These are phyloP conservation scores for Bos indicus DNA, from an alignment of 2,113 vertebrate genomes.

Conservation along the genomic window DNA sequence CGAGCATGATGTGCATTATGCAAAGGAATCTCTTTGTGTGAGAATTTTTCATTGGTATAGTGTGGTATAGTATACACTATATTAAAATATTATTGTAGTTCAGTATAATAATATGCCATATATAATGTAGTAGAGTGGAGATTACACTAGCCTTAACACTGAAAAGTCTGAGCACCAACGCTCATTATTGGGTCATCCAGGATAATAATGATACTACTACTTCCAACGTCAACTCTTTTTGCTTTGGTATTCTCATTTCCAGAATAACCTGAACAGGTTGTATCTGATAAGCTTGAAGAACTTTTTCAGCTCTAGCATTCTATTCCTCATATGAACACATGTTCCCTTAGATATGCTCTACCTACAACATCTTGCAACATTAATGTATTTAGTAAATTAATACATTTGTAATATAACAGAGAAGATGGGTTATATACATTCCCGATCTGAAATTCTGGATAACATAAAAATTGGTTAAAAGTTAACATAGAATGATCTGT, in stretches of 20 bases:
- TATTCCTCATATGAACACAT: background rate
- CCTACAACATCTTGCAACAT: background rate
- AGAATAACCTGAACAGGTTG: background rate
- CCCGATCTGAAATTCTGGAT: background rate
- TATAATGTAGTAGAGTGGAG: background rate
- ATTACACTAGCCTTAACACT: background rate
- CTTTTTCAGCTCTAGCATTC: background rate
- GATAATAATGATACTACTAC: background rate
- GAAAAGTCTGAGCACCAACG: background rate
- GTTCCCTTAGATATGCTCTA: background rate
- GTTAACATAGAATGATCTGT: background rate
- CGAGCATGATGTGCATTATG: background rate
- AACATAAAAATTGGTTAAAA: background rate
- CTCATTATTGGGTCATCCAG: background rate
- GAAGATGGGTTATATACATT: background rate
- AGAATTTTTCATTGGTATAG: background rate
- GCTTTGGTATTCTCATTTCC: background rate
- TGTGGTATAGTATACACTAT: background rate
- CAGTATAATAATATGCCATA: background rate
- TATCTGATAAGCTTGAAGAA: background rate
- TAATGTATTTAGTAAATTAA: background rate
- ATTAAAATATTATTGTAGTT: background rate
- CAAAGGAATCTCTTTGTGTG: background rate
- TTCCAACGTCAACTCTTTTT: background rate
- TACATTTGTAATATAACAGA: background rate